Percentiles rank a stretch among this genome's conserved stretches.
phyloP scores from a whole-genome alignment of 1,140 invertebrate species.

The Apocrypta bakeri region DNA sequence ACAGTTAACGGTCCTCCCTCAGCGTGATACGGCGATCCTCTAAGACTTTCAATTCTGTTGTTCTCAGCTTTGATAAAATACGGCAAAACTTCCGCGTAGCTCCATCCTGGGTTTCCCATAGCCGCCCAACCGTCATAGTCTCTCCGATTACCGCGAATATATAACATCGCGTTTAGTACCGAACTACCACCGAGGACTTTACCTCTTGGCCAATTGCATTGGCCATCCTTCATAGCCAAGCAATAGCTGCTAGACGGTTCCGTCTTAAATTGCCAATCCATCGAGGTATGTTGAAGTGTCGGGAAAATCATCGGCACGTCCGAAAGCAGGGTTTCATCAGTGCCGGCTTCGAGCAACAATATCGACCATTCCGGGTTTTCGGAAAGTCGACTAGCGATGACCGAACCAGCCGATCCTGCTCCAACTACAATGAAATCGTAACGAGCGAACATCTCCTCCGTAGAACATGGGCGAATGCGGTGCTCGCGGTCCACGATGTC shows the following conservation, averaged over 20 bases:
- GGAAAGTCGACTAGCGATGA: conserved; percentile 84
- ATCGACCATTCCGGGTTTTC: conserved; percentile 82
- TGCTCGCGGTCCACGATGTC: conserved; percentile 81
- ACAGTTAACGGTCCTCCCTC: conserved; percentile 80
- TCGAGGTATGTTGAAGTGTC: conserved; percentile 80
- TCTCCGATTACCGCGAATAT: conserved; percentile 86
- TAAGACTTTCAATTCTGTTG: conserved; percentile 78
- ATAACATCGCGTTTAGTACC: conserved; percentile 92
- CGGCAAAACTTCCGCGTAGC: conserved; percentile 85
- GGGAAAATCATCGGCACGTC: conserved; percentile 86
- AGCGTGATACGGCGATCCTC: conserved; percentile 80
- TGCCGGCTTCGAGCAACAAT: conserved; percentile 87
- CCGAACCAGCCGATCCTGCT: conserved; percentile 88
- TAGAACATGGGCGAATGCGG: conserved; percentile 73
- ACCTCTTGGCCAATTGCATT: conserved; percentile 83
- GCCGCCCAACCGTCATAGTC: conserved; percentile 91
- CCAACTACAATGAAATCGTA: conserved; percentile 89
- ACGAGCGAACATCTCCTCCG: conserved; percentile 72
- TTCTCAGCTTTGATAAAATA: conserved; percentile 88
- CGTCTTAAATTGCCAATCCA: conserved; percentile 88
- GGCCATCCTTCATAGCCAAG: conserved; percentile 77
- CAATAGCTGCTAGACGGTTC: conserved; percentile 82
- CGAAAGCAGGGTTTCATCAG: conserved; percentile 83
- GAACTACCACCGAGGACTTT: conserved; percentile 89
- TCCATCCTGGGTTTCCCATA: conserved; percentile 83